Evolutionary conservation across 2,797 vertebrate genomes (phyloP).

Genomic region (Channallabes apus): DNA sequence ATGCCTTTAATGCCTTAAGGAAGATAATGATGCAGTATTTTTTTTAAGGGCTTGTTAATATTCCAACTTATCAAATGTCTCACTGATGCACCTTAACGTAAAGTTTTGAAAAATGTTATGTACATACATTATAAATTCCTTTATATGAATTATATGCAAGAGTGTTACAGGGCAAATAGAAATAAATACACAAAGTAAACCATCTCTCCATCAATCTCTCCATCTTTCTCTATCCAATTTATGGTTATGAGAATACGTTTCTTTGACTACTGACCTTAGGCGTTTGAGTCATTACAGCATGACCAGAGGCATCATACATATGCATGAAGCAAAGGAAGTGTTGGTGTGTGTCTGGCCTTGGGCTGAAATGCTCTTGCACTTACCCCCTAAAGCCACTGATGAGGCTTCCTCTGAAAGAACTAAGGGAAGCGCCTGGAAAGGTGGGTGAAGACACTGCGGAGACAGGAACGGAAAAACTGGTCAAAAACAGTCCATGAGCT

Average conservation of each 20-base stretch:
- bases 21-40: too few species aligned
- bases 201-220: too few species aligned
- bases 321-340: constrained; percentile 65
- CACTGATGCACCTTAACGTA: too few species aligned
- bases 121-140: too few species aligned
- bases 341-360: constrained; percentile 27
- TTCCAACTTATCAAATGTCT: too few species aligned
- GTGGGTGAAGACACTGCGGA: constrained; percentile 81
- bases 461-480: constrained; percentile 29
- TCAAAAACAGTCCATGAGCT: neutral
- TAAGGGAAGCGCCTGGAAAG: constrained; percentile 65
- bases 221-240: too few species aligned
- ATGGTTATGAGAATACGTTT: constrained; percentile 36
- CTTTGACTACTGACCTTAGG: constrained; percentile 68
- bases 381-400: constrained; percentile 82
- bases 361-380: constrained; percentile 62
- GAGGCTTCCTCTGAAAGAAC: constrained; percentile 71
- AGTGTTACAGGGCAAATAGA: too few species aligned
- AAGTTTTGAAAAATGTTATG: too few species aligned
- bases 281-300: constrained; percentile 55
- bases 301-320: constrained; percentile 65
- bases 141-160: too few species aligned
- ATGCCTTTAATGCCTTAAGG: neutral
- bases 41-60: too few species aligned
- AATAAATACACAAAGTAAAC: too few species aligned